Percentiles rank a stretch among this genome's conserved stretches.
Conservation (phyloP, 2,797 vertebrate genomes). For the Dipus sagitta region DNA sequence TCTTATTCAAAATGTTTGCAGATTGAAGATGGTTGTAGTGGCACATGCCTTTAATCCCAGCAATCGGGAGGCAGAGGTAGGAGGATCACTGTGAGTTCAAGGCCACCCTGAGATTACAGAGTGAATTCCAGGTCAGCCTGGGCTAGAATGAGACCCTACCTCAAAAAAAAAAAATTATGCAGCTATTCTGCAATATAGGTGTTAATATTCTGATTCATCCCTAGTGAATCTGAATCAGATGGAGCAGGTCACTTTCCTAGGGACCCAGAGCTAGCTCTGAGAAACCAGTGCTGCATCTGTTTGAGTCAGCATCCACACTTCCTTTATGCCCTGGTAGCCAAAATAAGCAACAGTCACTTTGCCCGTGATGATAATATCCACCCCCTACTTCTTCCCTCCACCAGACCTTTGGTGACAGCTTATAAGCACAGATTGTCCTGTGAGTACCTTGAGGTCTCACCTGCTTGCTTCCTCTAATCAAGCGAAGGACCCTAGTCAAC, state of each 20-base stretch:
- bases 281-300: neutral
- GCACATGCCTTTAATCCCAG: too few relatives aligned
- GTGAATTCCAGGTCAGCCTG: too few relatives aligned
- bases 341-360: neutral
- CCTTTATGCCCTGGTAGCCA: neutral
- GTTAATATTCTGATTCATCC: conserved; percentile 3
- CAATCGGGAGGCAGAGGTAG: too few relatives aligned
- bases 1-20: conserved; percentile 17
- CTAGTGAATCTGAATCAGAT: conserved; percentile 53
- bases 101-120: too few relatives aligned
- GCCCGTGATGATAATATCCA: conserved; percentile 13
- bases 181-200: neutral
- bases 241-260: neutral
- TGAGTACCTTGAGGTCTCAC: neutral
- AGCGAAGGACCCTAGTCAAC: neutral
- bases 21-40: too few relatives aligned
- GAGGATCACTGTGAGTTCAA: too few relatives aligned
- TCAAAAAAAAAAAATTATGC: neutral
- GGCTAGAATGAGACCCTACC: too few relatives aligned
- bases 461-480: neutral
- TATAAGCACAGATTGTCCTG: neutral
- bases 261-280: conserved; percentile 12
- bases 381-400: neutral
- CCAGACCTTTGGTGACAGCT: neutral
- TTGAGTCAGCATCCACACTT: neutral